Conservation (phyloP, 2,888 invertebrate genomes). For the Apamea crenata region DNA sequence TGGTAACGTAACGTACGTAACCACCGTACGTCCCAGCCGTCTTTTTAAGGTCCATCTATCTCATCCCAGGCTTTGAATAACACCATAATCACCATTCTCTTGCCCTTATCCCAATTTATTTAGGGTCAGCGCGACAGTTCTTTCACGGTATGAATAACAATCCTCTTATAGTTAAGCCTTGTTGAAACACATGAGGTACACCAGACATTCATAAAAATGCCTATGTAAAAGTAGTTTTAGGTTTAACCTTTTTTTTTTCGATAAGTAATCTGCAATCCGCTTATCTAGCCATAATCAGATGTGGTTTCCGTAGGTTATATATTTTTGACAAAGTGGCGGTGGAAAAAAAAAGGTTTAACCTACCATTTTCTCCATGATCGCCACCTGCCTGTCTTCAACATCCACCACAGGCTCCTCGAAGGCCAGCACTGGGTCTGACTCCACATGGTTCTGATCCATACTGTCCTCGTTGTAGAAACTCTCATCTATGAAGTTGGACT, state of each 20-base stretch:
- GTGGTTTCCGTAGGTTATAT: no score
- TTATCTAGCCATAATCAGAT: no score
- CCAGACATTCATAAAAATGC: background rate
- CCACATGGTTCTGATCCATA: conserved; percentile 77
- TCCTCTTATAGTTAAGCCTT: background rate
- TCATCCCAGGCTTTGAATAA: background rate
- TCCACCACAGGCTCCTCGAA: conserved; percentile 78
- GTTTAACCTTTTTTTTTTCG: no score
- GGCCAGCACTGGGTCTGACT: conserved; percentile 75
- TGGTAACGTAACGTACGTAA: no score
- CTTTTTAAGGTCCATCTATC: no score
- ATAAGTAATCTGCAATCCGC: no score
- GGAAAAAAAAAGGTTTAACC: conserved; percentile 32
- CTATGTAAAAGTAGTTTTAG: background rate
- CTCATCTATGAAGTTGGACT: conserved; percentile 79
- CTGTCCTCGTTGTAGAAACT: conserved; percentile 79
- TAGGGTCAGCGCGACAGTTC: background rate
- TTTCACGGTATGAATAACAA: background rate
- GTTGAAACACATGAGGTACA: background rate
- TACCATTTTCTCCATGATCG: conserved; percentile 87
- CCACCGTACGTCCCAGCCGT: no score
- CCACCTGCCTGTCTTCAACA: conserved; percentile 81
- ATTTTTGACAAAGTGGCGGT: no score
- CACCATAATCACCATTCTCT: background rate
- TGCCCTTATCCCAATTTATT: background rate